Conservation (phyloP, 1,140 invertebrate species). For the Eurosta solidaginis region DNA sequence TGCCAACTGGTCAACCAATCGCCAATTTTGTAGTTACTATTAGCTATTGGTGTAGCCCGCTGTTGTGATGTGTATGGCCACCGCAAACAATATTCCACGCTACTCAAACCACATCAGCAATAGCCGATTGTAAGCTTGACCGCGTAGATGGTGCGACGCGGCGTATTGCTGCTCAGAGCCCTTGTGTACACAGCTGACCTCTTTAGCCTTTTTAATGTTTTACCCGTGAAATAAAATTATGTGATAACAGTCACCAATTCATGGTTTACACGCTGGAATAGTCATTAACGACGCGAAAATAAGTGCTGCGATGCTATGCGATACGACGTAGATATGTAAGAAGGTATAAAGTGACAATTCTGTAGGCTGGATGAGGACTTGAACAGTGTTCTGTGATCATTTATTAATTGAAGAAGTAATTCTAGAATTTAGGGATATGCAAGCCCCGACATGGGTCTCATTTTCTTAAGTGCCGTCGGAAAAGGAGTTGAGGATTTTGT, state of each 20-base stretch:
- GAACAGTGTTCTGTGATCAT: too few relatives aligned
- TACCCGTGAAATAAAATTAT: conserved; percentile 18
- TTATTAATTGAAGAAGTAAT: too few relatives aligned
- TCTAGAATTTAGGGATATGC: too few relatives aligned
- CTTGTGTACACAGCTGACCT: neutral
- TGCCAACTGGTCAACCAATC: neutral
- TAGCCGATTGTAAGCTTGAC: neutral
- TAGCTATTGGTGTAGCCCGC: neutral
- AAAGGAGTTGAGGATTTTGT: too few relatives aligned
- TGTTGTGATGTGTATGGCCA: neutral
- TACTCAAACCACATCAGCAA: neutral
- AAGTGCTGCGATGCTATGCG: neutral
- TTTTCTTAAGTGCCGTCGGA: too few relatives aligned
- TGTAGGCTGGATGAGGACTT: neutral
- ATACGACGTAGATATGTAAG: neutral
- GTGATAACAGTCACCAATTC: conserved; percentile 23
- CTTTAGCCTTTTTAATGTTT: neutral
- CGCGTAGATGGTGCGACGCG: neutral
- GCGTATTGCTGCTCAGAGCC: neutral
- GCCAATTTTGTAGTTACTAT: neutral
- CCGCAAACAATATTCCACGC: conserved; percentile 8
- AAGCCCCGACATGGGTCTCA: too few relatives aligned
- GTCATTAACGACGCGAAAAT: neutral
- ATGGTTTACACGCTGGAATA: conserved; percentile 21
- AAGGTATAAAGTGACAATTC: neutral